Conservation (phyloP, 1,140 invertebrate species). For the Ephestia elutella region DNA sequence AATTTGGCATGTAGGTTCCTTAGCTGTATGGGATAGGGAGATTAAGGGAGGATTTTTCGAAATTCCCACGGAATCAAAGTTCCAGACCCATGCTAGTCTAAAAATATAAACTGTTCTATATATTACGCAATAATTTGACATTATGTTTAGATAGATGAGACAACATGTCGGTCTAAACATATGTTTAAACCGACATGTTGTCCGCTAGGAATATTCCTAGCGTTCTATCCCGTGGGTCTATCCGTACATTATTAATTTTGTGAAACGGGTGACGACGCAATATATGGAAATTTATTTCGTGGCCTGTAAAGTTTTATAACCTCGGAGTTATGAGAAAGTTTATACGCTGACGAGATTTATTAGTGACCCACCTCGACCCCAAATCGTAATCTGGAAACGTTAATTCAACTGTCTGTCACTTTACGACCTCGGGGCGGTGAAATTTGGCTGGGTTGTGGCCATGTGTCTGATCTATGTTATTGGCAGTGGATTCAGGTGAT, state of each 20-base stretch:
- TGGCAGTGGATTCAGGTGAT: not conserved
- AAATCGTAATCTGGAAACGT: slow-evolving; percentile 38
- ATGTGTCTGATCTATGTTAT: not conserved
- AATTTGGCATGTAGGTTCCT: too few relatives aligned
- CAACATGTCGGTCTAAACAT: too few relatives aligned
- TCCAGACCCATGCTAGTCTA: too few relatives aligned
- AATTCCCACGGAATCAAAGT: too few relatives aligned
- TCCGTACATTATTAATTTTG: not conserved
- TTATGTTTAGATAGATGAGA: too few relatives aligned
- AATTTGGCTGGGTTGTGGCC: not conserved
- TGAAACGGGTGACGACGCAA: not conserved
- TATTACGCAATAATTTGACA: too few relatives aligned
- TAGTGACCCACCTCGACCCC: slow-evolving; percentile 30
- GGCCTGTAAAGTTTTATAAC: slow-evolving; percentile 34
- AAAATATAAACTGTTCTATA: too few relatives aligned
- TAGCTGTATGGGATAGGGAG: too few relatives aligned
- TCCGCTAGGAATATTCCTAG: too few relatives aligned
- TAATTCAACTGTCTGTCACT: slow-evolving; percentile 38
- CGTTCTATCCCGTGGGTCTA: too few relatives aligned
- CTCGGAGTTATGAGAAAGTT: slow-evolving; percentile 28
- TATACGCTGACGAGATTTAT: slow-evolving; percentile 33
- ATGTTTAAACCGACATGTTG: too few relatives aligned
- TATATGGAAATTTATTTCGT: slow-evolving; percentile 14
- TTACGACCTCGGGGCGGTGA: slow-evolving; percentile 22
- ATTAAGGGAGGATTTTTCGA: too few relatives aligned